Evolutionary conservation across 1,140 invertebrate species (phyloP).

Genomic region (Odontomachus brunneus): DNA sequence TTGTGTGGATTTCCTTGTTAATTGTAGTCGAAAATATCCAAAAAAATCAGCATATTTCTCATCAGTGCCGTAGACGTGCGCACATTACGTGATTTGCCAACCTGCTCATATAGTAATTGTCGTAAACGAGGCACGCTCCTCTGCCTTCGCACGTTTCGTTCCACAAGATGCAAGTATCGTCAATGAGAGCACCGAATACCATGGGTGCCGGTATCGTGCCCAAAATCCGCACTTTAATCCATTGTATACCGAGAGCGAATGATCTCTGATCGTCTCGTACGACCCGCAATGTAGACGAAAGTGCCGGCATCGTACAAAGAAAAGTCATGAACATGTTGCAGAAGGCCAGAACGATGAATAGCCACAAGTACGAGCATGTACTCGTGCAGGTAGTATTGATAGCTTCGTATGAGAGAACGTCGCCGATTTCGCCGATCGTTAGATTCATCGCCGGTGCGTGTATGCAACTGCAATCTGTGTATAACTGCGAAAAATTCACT

Average conservation of each 20-base stretch:
- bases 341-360: slow-evolving; percentile 89
- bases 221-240: slow-evolving; percentile 92
- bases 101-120: slow-evolving; percentile 90
- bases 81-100: slow-evolving; percentile 68
- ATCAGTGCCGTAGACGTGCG: too few relatives aligned
- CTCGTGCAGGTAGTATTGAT: slow-evolving; percentile 88
- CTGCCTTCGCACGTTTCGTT: slow-evolving; percentile 87
- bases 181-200: slow-evolving; percentile 93
- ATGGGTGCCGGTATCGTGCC: slow-evolving; percentile 95
- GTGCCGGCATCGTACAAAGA: slow-evolving; percentile 91
- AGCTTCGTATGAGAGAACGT: slow-evolving; percentile 85
- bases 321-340: slow-evolving; percentile 92
- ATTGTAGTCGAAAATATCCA: too few relatives aligned
- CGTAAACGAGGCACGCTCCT: slow-evolving; percentile 90
- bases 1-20: too few relatives aligned
- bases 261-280: slow-evolving; percentile 93
- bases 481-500: slow-evolving; percentile 79
- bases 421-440: slow-evolving; percentile 59
- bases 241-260: slow-evolving; percentile 94
- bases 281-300: slow-evolving; percentile 92
- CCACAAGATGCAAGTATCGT: slow-evolving; percentile 93
- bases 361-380: slow-evolving; percentile 88
- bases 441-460: slow-evolving; percentile 63
- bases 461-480: slow-evolving; percentile 87
- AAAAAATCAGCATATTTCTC: too few relatives aligned